Evolutionary conservation across 1,140 invertebrate genomes (phyloP).

Genomic region (Babylonia areolata): DNA sequence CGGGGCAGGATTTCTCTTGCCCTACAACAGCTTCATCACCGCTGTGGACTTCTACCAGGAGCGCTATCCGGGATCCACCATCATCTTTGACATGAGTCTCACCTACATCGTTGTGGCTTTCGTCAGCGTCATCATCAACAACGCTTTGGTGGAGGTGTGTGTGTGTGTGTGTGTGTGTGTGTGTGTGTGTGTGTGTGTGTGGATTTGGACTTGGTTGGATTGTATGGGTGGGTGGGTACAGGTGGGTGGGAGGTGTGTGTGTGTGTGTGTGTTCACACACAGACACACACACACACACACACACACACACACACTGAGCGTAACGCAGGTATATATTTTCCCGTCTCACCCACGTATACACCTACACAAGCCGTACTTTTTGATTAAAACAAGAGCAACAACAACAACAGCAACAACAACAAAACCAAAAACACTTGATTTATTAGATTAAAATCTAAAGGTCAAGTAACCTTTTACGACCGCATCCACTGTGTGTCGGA

Average conservation of each 20-base stretch:
- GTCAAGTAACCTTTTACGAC: too few species aligned
- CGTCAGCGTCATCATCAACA: slow-evolving; percentile 89
- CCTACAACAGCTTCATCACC: slow-evolving; percentile 94
- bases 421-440: too few species aligned
- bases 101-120: slow-evolving; percentile 92
- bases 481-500: too few species aligned
- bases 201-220: too few species aligned
- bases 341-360: too few species aligned
- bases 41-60: slow-evolving; percentile 92
- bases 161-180: not conserved
- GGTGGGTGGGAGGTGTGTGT: not conserved
- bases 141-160: slow-evolving; percentile 81
- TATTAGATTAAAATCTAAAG: too few species aligned
- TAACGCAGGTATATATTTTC: too few species aligned
- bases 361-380: too few species aligned
- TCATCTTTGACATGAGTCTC: slow-evolving; percentile 93
- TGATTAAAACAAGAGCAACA: too few species aligned
- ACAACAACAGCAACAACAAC: too few species aligned
- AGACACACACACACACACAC: too few species aligned
- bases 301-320: too few species aligned
- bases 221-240: not conserved
- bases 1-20: slow-evolving; percentile 92
- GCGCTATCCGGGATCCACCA: slow-evolving; percentile 87
- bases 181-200: not conserved
- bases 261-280: not conserved